Conservation (phyloP, 2,888 invertebrate species). For the Hedychridium roseum region DNA sequence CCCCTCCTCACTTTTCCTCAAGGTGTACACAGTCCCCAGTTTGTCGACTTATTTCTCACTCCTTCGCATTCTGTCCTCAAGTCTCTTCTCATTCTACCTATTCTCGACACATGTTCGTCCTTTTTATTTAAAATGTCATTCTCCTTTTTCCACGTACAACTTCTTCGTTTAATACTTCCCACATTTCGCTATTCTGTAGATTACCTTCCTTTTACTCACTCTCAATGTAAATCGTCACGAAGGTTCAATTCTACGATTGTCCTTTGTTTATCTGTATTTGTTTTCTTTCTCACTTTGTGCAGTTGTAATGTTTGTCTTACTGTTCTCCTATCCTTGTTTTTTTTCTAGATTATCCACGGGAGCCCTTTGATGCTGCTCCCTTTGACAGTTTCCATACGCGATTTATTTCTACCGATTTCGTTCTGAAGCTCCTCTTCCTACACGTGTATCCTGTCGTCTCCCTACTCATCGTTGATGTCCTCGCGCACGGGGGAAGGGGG, state of each 20-base stretch:
- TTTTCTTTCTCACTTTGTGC: not conserved
- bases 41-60: too few relatives aligned
- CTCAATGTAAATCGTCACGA: not conserved
- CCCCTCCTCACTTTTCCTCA: too few relatives aligned
- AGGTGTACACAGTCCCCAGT: too few relatives aligned
- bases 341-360: too few relatives aligned
- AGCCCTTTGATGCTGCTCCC: too few relatives aligned
- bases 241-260: not conserved
- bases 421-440: not conserved
- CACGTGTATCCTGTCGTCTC: not conserved
- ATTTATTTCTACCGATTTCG: not conserved
- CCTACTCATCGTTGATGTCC: not conserved
- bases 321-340: too few relatives aligned
- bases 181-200: conserved; percentile 10
- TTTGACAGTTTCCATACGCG: not conserved
- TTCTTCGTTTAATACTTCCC: conserved; percentile 1
- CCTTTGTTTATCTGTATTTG: not conserved
- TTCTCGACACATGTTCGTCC: too few relatives aligned
- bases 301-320: too few relatives aligned
- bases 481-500: too few relatives aligned
- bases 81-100: too few relatives aligned
- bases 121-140: too few relatives aligned
- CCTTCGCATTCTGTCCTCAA: too few relatives aligned
- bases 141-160: conserved; percentile 6
- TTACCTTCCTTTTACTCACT: not conserved